These are phyloP conservation scores for Scytalopus superciliaris DNA, from an alignment of 2,113 vertebrate species.

Conservation along the genomic window DNA sequence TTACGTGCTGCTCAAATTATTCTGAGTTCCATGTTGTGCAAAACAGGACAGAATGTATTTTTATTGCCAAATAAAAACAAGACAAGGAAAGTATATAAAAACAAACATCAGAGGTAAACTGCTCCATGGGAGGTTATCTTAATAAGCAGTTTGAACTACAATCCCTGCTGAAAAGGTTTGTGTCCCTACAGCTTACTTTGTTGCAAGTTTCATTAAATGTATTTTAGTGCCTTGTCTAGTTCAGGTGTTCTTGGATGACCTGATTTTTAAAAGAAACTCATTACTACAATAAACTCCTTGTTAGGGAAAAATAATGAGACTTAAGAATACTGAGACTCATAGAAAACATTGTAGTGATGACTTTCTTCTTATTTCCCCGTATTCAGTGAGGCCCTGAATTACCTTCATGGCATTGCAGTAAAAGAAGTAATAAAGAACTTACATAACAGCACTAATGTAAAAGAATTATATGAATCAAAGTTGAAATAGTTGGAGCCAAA, in stretches of 20 bases:
- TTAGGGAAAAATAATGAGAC: conserved; percentile 19
- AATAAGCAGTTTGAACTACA: conserved; percentile 59
- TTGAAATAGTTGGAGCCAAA: background rate
- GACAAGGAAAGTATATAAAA: conserved; percentile 7
- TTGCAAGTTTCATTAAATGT: conserved; percentile 63
- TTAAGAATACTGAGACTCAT: background rate
- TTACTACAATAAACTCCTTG: conserved; percentile 30
- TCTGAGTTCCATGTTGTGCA: conserved; percentile 22
- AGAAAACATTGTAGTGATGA: background rate
- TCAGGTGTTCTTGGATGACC: conserved; percentile 60
- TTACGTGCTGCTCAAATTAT: background rate
- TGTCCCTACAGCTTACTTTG: conserved; percentile 46
- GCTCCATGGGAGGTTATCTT: conserved; percentile 52
- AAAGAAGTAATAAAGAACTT: background rate
- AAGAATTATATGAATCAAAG: background rate
- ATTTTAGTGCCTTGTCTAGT: conserved; percentile 62
- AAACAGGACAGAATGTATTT: conserved; percentile 16
- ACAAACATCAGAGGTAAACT: conserved; percentile 15
- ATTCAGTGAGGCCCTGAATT: conserved; percentile 4
- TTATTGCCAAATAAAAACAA: conserved; percentile 52
- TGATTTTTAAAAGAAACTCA: conserved; percentile 64
- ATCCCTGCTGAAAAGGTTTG: conserved; percentile 36
- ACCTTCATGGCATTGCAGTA: background rate
- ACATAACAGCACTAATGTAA: background rate
- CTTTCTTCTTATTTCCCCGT: background rate